phyloP scores from a whole-genome alignment of 2,797 vertebrate species.

The Propithecus perrieri region DNA sequence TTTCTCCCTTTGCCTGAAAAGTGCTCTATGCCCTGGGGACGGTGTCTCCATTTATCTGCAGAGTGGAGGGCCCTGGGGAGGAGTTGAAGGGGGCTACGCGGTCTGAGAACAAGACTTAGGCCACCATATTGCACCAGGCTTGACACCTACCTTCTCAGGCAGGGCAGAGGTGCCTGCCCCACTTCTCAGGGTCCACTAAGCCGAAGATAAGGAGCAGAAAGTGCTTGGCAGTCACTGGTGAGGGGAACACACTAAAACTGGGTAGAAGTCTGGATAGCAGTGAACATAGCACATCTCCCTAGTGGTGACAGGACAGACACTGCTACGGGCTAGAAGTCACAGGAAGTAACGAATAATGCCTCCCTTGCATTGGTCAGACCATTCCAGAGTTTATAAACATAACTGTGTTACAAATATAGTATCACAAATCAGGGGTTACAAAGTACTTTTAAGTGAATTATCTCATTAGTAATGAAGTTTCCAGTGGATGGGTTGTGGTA shows the following conservation, averaged over 20 bases:
- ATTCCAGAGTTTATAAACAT: background rate
- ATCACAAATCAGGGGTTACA: background rate
- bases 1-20: background rate
- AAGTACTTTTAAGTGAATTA: background rate
- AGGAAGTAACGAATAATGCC: background rate
- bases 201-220: background rate
- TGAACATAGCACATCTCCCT: background rate
- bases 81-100: too few species aligned
- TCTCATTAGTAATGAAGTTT: background rate
- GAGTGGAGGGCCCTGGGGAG: background rate
- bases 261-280: background rate
- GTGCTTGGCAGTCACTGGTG: background rate
- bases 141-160: background rate
- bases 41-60: background rate
- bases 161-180: background rate
- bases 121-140: fast-evolving
- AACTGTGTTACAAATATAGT: background rate
- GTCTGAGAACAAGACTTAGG: background rate
- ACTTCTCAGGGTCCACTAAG: background rate
- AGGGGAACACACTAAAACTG: background rate
- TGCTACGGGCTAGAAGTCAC: background rate
- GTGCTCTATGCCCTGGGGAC: background rate
- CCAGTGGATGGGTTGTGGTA: background rate
- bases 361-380: background rate
- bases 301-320: background rate